Evolutionary conservation across 2,113 vertebrate species (phyloP), one percentile per base, ranked within the genome.

Genomic region (Nicator chloris): DNA sequence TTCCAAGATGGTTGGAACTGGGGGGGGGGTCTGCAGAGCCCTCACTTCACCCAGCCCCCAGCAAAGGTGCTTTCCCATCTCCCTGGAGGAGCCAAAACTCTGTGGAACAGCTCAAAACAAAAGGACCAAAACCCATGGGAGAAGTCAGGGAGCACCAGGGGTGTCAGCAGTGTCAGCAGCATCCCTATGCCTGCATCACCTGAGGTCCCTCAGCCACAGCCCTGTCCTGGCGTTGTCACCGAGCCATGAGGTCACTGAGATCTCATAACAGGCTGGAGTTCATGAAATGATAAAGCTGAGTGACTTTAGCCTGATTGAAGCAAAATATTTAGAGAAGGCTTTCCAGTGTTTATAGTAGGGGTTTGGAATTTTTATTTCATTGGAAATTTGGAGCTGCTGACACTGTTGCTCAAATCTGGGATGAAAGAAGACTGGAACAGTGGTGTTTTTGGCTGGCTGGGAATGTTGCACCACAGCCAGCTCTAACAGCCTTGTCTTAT

Each of bases 281-380:
- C 68, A 22, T 73, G 24, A 54, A 56, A 49, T 88, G 73, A 75
- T 79, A 71, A 95, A 86, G 49, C 81, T 30, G 84, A 95, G 77
- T 0, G 2, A 86, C n/a, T 93, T 86, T 2, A 84, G 91, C 94
- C 44, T 88, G 86, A 83, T 49, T 63, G 91, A 96, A 92, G 77
- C 44, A 93, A 95, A 96, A 96, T 96, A 91, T 95, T 97, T 97
- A 93, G 81, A 96, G 86, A 95, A 95, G 83, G 77, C 51, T 93
- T 95, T 95, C 87, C 61, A 77, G 92, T 93, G 94, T 95, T 97
- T 97, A 93, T 75, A 84, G 89, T 91, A 87, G 77, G 61, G 85
- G 81, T 30, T 91, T 61, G 89, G 93, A 95, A 97, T 95, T 93
- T 94, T 95, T 93, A 87, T 96, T 96, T 96, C 91, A 39, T 64